Evolutionary conservation across 2,797 vertebrate species (phyloP).

Genomic region (Danio kyathit): DNA sequence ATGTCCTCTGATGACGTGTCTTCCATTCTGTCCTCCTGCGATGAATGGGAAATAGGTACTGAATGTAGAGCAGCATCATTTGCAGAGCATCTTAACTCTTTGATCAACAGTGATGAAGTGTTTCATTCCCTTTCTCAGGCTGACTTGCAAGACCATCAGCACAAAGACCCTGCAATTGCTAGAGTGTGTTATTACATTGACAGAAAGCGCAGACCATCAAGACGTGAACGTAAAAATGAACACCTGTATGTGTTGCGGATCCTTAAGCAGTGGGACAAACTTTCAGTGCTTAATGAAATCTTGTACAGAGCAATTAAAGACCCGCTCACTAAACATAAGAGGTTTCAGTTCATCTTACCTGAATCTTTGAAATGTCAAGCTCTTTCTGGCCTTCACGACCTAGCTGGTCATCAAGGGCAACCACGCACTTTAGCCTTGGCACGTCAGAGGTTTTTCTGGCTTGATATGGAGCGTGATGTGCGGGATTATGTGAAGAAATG

Average conservation of each 20-base stretch:
- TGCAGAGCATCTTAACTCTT: background rate
- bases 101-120: background rate
- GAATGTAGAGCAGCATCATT: background rate
- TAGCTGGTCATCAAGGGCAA: slow-evolving; percentile 45
- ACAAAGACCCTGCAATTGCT: too few species aligned
- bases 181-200: too few species aligned
- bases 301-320: background rate
- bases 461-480: slow-evolving; percentile 39
- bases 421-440: slow-evolving; percentile 34
- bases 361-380: background rate
- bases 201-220: background rate
- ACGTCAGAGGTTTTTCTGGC: slow-evolving; percentile 52
- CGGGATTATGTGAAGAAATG: background rate
- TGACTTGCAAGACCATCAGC: too few species aligned
- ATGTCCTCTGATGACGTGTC: background rate
- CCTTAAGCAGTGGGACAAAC: slow-evolving; percentile 47
- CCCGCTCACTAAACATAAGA: background rate
- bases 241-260: background rate
- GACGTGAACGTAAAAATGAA: background rate
- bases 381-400: background rate
- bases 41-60: background rate
- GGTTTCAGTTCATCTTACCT: background rate
- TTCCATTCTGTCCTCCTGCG: background rate
- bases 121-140: too few species aligned
- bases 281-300: background rate